Conservation (phyloP, 2,888 invertebrate genomes). For the Octonoba sinensis region DNA sequence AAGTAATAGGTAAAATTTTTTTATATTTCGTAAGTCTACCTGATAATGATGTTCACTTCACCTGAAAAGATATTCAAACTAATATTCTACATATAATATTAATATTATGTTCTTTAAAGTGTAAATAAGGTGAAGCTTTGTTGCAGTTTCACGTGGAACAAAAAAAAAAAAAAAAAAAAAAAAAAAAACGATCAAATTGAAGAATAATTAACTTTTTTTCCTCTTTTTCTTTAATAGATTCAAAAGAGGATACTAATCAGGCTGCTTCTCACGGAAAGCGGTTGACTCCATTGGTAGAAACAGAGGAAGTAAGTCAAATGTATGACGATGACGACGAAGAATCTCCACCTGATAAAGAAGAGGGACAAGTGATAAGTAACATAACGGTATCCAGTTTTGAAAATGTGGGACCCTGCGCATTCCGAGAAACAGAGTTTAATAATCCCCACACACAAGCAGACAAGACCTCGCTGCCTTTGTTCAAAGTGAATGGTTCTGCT, state of each 20-base stretch:
- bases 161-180: no score
- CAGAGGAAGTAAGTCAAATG: slow-evolving; percentile 51
- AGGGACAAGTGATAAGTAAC: slow-evolving; percentile 59
- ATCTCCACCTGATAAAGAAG: slow-evolving; percentile 76
- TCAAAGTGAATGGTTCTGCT: slow-evolving; percentile 39
- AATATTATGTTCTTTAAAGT: no score
- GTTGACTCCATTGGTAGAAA: slow-evolving; percentile 38
- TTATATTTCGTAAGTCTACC: no score
- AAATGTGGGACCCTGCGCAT: neutral
- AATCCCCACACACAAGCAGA: no score
- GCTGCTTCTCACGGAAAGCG: slow-evolving; percentile 27
- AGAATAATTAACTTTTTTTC: neutral
- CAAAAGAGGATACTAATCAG: neutral
- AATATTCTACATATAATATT: no score
- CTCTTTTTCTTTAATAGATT: neutral
- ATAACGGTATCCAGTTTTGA: slow-evolving; percentile 17
- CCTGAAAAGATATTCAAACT: no score
- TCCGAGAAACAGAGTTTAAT: slow-evolving; percentile 5
- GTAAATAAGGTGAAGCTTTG: no score
- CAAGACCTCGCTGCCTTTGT: slow-evolving; percentile 7
- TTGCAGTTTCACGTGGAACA: no score
- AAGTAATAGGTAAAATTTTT: no score
- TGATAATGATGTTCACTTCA: no score
- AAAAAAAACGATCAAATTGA: no score
- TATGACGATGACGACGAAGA: slow-evolving; percentile 82